Conservation (phyloP, 2,113 vertebrate species). For the Mola mola region DNA sequence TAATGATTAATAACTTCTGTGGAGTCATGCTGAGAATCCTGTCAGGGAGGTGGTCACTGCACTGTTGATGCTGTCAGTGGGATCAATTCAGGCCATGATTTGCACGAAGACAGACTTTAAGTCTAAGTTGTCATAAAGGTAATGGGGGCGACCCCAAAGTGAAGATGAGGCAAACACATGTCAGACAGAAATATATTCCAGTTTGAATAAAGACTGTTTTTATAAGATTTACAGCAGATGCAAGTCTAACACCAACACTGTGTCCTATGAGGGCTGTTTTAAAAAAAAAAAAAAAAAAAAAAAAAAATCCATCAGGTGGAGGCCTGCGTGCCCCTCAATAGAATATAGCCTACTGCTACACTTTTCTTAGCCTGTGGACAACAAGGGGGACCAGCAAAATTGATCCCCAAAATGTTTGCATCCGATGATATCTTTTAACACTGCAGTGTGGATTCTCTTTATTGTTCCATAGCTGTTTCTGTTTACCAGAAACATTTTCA, state of each 20-base stretch:
- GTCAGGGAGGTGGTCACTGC: too few relatives aligned
- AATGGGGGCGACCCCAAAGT: too few relatives aligned
- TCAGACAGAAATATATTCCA: too few relatives aligned
- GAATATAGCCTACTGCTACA: slow-evolving; percentile 40
- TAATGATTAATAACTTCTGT: too few relatives aligned
- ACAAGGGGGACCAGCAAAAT: slow-evolving; percentile 42
- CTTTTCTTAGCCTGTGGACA: slow-evolving; percentile 32
- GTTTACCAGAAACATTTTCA: slow-evolving; percentile 40
- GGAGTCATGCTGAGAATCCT: too few relatives aligned
- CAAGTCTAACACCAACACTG: slow-evolving; percentile 27
- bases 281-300: slow-evolving; percentile 67
- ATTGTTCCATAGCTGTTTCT: slow-evolving; percentile 14
- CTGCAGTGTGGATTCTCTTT: slow-evolving; percentile 23
- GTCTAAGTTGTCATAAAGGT: too few relatives aligned
- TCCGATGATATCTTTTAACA: slow-evolving; percentile 13
- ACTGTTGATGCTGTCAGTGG: too few relatives aligned
- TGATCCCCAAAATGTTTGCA: slow-evolving; percentile 43
- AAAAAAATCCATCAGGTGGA: slow-evolving; percentile 21
- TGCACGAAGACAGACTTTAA: too few relatives aligned
- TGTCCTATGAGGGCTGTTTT: slow-evolving; percentile 47
- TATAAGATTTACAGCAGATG: too few relatives aligned
- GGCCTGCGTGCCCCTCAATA: slow-evolving; percentile 32
- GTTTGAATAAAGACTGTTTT: too few relatives aligned
- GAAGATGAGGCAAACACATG: too few relatives aligned
- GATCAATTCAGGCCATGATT: too few relatives aligned